Conservation (phyloP, 2,797 vertebrate species). For the Sebastes matsubarae region DNA sequence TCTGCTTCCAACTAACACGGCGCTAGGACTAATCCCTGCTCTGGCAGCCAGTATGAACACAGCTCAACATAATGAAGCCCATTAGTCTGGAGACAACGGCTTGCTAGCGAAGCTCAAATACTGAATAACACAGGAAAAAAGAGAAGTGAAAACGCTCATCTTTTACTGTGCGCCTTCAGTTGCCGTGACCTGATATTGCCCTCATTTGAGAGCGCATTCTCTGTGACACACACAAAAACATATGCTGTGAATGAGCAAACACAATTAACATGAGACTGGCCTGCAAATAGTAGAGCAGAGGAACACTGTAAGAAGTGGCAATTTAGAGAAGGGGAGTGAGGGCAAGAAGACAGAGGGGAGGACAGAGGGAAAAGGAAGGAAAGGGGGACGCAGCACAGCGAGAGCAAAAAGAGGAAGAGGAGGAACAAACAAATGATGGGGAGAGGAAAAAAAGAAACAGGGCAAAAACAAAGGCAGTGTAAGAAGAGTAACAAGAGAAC, state of each 20-base stretch:
- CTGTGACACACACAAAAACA: conserved; percentile 8
- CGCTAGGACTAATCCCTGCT: conserved; percentile 68
- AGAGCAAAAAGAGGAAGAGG: not conserved
- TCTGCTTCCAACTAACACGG: conserved; percentile 66
- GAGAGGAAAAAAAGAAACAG: not conserved
- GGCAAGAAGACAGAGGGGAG: not conserved
- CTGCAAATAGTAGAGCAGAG: conserved; percentile 46
- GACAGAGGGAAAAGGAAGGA: not conserved
- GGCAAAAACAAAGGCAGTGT: not conserved
- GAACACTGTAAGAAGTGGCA: conserved; percentile 18
- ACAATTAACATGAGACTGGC: conserved; percentile 66
- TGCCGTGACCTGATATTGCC: conserved; percentile 37
- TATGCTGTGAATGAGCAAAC: conserved; percentile 54
- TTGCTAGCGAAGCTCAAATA: conserved; percentile 68
- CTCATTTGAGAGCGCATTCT: conserved; percentile 8
- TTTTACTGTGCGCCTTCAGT: conserved; percentile 38
- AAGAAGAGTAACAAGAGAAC: not conserved
- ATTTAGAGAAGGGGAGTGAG: conserved; percentile 10
- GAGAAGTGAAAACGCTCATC: conserved; percentile 22
- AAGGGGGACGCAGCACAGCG: not conserved
- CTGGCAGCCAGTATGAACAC: conserved; percentile 67
- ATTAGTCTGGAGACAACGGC: conserved; percentile 80
- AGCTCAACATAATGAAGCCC: conserved; percentile 79
- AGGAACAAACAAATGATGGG: not conserved
- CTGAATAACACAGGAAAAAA: conserved; percentile 26